These are phyloP conservation scores for Amblyjoppa proteus DNA, from an alignment of 2,888 invertebrate genomes.

Conservation along the genomic window DNA sequence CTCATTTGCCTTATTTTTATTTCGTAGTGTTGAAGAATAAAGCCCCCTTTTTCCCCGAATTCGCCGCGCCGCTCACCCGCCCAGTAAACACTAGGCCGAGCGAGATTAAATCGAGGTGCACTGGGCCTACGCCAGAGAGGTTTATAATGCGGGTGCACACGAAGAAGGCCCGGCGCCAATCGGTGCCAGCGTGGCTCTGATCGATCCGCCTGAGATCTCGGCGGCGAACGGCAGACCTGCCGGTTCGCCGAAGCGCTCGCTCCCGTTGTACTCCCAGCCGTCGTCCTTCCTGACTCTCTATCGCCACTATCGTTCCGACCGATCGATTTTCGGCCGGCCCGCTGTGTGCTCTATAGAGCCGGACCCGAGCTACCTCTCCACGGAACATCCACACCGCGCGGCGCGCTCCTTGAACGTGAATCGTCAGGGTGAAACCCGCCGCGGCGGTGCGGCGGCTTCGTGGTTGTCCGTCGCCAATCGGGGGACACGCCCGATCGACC, in stretches of 20 bases:
- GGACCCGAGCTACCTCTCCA: constrained; percentile 20
- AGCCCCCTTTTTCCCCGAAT: too few species aligned
- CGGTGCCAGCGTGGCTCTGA: constrained; percentile 62
- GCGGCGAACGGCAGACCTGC: constrained; percentile 22
- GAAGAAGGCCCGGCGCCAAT: constrained; percentile 48
- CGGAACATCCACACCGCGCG: constrained; percentile 59
- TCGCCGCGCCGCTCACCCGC: too few species aligned
- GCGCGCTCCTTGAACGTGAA: constrained; percentile 54
- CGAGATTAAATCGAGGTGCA: not conserved
- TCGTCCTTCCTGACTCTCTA: constrained; percentile 51
- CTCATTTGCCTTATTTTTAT: too few species aligned
- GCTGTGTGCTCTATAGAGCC: not conserved
- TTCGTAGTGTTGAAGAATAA: too few species aligned
- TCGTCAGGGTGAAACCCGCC: constrained; percentile 59
- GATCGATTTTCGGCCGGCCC: constrained; percentile 68
- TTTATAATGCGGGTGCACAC: constrained; percentile 12
- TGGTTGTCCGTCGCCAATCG: constrained; percentile 64
- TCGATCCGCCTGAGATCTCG: constrained; percentile 64
- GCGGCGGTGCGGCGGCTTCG: constrained; percentile 46
- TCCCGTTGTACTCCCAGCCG: constrained; percentile 20
- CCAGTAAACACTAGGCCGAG: not conserved
- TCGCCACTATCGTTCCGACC: constrained; percentile 65
- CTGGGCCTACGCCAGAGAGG: not conserved
- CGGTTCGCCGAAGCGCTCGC: constrained; percentile 40
- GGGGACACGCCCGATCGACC: constrained; percentile 70